Base-by-base conservation (phyloP, 2,888 invertebrate species). In the Diaprepes abbreviatus region DNA sequence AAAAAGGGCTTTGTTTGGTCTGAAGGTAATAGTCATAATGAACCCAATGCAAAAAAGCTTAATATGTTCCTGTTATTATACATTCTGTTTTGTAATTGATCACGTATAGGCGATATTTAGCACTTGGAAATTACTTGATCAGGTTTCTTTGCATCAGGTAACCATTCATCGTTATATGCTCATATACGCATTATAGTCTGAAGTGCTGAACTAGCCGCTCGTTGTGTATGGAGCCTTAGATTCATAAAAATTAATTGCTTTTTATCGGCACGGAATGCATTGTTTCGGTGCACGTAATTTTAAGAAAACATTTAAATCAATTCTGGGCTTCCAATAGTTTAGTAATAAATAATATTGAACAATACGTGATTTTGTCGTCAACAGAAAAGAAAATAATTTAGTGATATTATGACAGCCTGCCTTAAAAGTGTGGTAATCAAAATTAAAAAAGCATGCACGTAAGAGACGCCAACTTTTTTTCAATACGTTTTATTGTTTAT, bases 191-290 rank as follows among this genome's bases (percentile, higher is more conserved):
- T n/a, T n/a, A n/a, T n/a, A n/a, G n/a, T n/a, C n/a, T n/a, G n/a
- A n/a, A n/a, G n/a, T n/a, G n/a, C n/a, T n/a, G n/a, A n/a, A 10
- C 7, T 35, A n/a, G 5, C 36, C 14, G 14, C 3, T 31, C 5
- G 6, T 24, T 50, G 48, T 50, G 28, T 50, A 31, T 9, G 3
- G 14, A 28, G 28, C 9, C 14, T 14, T 0, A 28, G 3, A 1
- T 45, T 12, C 9, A 14, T 5, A 10, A 48, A 28, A 50, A 3
- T 9, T 9, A 31, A 50, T 48, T 50, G 28, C 14, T 50, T 50
- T n/a, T 50, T 50, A 43, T 43, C 28, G 28, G 28, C 48, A 28
- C 48, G 48, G 21, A 28, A 12, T 50, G 48, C 28, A 50, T 50
- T 28, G 48, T 50, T 50, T 50, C 1, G 1, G 1, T 16, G 48